Evolutionary conservation across 1,140 invertebrate genomes (phyloP).

Genomic region (Tribolium madens): DNA sequence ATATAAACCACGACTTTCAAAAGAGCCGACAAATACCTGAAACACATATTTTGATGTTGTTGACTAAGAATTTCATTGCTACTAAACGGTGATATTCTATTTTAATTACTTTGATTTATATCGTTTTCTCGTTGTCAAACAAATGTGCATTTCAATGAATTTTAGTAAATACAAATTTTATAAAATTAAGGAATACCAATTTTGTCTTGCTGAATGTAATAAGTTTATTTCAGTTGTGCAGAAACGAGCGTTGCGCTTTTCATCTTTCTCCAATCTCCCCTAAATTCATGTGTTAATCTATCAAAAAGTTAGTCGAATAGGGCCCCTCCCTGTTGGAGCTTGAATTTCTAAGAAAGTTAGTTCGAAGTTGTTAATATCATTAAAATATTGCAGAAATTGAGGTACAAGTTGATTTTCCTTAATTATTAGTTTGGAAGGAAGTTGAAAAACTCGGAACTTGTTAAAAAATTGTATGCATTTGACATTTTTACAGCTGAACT

Average conservation of each 20-base stretch:
- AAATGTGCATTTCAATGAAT: too few species aligned
- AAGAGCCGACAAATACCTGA: constrained; percentile 45
- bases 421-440: constrained; percentile 10
- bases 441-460: constrained; percentile 6
- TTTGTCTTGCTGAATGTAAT: too few species aligned
- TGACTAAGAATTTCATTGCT: constrained; percentile 44
- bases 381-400: constrained; percentile 1
- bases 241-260: background rate
- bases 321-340: background rate
- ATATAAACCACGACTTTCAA: constrained; percentile 45
- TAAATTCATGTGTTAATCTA: background rate
- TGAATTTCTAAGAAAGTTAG: constrained; percentile 1
- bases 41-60: constrained; percentile 41
- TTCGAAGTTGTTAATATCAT: constrained; percentile 14
- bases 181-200: too few species aligned
- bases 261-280: background rate
- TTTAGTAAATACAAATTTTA: too few species aligned
- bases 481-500: background rate
- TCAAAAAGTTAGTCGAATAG: background rate
- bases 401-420: background rate
- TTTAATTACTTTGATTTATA: constrained; percentile 43
- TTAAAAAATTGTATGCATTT: constrained; percentile 27
- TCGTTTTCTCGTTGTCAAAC: background rate
- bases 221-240: background rate
- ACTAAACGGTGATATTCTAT: constrained; percentile 38